Evolutionary conservation across 35 echinoderm and acorn worm genomes (phyloP), one percentile per base, ranked within the genome.

Genomic region (Heliocidaris erythrogramma): DNA sequence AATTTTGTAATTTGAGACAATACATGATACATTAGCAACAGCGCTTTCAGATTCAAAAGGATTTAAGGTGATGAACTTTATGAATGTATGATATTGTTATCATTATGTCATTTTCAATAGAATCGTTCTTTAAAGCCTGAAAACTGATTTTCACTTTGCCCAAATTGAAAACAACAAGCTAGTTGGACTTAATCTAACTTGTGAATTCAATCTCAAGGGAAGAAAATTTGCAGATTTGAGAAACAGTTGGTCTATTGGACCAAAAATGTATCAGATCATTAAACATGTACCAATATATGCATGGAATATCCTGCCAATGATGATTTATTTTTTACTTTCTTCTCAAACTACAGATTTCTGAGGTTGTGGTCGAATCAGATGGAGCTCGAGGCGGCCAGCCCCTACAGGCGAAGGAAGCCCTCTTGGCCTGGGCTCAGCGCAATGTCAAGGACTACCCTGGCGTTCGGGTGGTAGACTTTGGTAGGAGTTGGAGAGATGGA

Each of bases 401-500:
- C 48, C 91, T 96, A 30, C 92, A 97, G 49, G 96, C 98, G 84
- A 97, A 96, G 95, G 98, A 99, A 30, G 96, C 96, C 27, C 93
- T 99, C 35, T 93, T 96, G 52, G 18, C 94, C 17, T 99, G 98
- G 98, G 96, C 97, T 32, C 96, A 97, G 69, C 69, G 96, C 49
- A 97, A 94, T 30, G 95, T 94, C 52, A 92, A 96, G n/a, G 96
- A 96, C 56, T 97, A 97, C 35, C 98, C 98, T 2, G 97, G 97
- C 7, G 98, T 99, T 47, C 96, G 95, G 42, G 69, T 99, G 53
- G 94, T 84, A 32, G 96, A 99, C 84, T 99, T 99, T 94, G 96
- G 97, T 30, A 90, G 93, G 14, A 99, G 98, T 88, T 99, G 98
- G 98, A 87, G 97, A 31, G 98, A 99, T 95, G 98, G 98, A 21